Evolutionary conservation across 2,888 invertebrate genomes (phyloP).

Genomic region (Listrodromus nycthemerus): DNA sequence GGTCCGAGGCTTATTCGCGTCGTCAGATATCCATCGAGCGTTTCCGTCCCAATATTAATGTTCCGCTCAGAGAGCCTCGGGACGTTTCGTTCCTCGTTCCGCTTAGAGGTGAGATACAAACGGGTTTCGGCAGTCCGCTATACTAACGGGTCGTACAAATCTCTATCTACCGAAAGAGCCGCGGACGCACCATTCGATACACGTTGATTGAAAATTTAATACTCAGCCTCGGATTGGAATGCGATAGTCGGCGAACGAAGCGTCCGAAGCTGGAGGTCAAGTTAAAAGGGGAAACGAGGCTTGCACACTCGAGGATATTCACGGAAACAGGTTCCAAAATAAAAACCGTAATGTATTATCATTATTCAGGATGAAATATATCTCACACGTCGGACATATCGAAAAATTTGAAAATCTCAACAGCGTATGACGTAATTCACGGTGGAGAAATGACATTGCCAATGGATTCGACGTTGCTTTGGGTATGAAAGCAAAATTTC

Average conservation of each 20-base stretch:
- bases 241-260: neutral
- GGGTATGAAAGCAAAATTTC: too few relatives aligned
- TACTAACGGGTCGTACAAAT: slow-evolving; percentile 38
- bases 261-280: neutral
- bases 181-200: neutral
- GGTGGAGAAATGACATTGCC: too few relatives aligned
- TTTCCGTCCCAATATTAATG: slow-evolving; percentile 19
- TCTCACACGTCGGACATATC: too few relatives aligned
- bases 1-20: slow-evolving; percentile 17
- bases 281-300: neutral
- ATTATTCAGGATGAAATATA: too few relatives aligned
- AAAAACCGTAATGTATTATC: too few relatives aligned
- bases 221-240: neutral
- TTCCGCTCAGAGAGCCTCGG: neutral
- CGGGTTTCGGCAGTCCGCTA: slow-evolving; percentile 32
- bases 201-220: neutral
- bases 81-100: slow-evolving; percentile 20
- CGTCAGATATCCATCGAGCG: neutral
- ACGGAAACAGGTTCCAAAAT: too few relatives aligned
- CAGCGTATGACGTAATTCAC: too few relatives aligned
- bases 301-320: too few relatives aligned
- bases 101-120: neutral
- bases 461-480: too few relatives aligned
- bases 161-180: slow-evolving; percentile 27
- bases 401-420: too few relatives aligned